phyloP scores from a whole-genome alignment of 2,113 vertebrate genomes.

The Oplegnathus fasciatus region DNA sequence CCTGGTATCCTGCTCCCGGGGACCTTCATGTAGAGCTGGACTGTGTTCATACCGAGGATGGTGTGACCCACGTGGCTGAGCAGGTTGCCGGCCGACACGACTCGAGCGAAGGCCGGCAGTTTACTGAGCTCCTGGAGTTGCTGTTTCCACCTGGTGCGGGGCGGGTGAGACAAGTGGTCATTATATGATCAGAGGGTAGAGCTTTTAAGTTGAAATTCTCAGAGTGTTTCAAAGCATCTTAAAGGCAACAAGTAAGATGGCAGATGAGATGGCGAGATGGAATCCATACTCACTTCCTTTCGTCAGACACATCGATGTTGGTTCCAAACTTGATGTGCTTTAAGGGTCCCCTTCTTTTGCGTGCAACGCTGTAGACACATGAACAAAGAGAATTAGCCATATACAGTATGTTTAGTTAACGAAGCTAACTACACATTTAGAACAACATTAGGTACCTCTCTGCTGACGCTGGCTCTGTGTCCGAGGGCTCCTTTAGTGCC shows the following conservation, averaged over 20 bases:
- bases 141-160: conserved; percentile 92
- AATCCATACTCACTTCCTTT: conserved; percentile 92
- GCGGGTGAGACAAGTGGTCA: not conserved
- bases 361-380: conserved; percentile 86
- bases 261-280: not conserved
- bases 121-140: conserved; percentile 98
- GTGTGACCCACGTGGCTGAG: conserved; percentile 98
- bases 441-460: conserved; percentile 88
- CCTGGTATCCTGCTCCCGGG: conserved; percentile 97
- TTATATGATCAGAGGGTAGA: rapidly evolving
- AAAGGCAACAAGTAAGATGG: not conserved
- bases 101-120: conserved; percentile 96
- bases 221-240: not conserved
- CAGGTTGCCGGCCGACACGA: conserved; percentile 97
- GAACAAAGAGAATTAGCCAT: not conserved
- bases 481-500: conserved; percentile 92
- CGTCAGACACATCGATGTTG: conserved; percentile 98
- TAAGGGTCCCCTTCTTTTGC: conserved; percentile 93
- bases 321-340: conserved; percentile 99
- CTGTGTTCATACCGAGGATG: conserved; percentile 98
- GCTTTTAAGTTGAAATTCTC: not conserved
- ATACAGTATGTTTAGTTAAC: not conserved
- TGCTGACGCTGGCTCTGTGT: conserved; percentile 93
- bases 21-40: conserved; percentile 99
- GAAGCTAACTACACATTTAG: not conserved